A percentile compares a stretch with the other conserved stretches of the same genome.
These are phyloP conservation scores for Peromyscus maniculatus DNA, from an alignment of 2,113 vertebrate species.

Conservation along the genomic window DNA sequence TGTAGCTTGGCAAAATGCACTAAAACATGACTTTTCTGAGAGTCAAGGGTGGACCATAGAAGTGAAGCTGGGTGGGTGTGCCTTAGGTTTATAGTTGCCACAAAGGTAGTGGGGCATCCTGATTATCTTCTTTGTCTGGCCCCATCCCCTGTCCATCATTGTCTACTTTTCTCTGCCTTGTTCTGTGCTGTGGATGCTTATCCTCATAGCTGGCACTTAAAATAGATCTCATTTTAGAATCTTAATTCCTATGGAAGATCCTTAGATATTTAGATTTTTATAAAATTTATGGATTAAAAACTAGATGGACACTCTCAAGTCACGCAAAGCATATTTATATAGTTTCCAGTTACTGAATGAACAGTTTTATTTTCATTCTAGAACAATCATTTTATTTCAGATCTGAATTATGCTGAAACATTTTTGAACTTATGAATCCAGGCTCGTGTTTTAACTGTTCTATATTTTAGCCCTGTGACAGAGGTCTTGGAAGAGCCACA, in stretches of 20 bases:
- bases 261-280: conserved; percentile 41
- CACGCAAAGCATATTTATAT: conserved; percentile 4
- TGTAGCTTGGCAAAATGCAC: neutral
- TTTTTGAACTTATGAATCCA: conserved; percentile 22
- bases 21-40: neutral
- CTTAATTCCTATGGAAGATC: conserved; percentile 28
- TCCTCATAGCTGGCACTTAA: neutral
- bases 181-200: neutral
- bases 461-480: conserved; percentile 24
- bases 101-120: neutral
- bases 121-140: neutral
- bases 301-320: neutral
- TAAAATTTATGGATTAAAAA: conserved; percentile 56
- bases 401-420: neutral
- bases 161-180: neutral
- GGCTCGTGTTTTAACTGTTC: neutral
- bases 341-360: conserved; percentile 7
- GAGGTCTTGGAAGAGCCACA: neutral
- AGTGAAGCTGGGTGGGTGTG: neutral
- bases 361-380: conserved; percentile 15
- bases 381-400: conserved; percentile 33
- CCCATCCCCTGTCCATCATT: neutral
- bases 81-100: neutral
- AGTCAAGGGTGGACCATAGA: neutral
- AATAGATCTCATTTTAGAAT: neutral